These are phyloP conservation scores for Drosophila tsacasi DNA, from an alignment of 1,140 invertebrate species.

Conservation along the genomic window DNA sequence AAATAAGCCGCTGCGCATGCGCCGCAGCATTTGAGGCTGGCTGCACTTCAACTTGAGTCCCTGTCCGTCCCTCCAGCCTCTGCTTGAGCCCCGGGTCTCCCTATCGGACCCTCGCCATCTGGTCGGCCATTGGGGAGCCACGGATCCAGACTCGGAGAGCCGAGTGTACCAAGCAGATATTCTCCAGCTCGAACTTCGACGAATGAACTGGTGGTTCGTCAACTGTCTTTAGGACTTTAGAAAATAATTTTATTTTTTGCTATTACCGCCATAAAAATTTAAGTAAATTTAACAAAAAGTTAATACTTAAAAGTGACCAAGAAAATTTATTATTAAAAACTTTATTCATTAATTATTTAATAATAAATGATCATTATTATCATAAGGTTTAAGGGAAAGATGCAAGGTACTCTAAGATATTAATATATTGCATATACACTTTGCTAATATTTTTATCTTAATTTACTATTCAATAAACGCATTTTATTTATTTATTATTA, in stretches of 20 bases:
- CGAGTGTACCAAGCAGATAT: not conserved
- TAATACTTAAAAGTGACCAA: too few species aligned
- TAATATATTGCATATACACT: too few species aligned
- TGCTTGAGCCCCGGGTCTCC: not conserved
- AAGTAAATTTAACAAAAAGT: too few species aligned
- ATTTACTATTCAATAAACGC: too few species aligned
- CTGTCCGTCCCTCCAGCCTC: slow-evolving; percentile 22
- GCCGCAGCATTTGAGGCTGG: slow-evolving; percentile 66
- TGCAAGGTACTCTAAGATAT: too few species aligned
- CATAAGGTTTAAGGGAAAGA: too few species aligned
- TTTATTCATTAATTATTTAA: too few species aligned
- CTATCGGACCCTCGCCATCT: slow-evolving; percentile 25
- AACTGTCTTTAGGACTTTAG: not conserved
- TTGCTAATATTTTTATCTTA: too few species aligned
- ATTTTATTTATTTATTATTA: not conserved
- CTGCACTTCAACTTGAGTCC: slow-evolving; percentile 75
- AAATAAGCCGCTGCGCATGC: slow-evolving; percentile 79
- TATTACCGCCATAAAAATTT: not conserved
- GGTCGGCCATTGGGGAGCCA: slow-evolving; percentile 37
- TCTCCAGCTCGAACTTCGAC: too few species aligned
- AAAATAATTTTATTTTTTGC: not conserved
- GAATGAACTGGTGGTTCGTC: not conserved
- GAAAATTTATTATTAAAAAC: too few species aligned
- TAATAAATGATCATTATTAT: too few species aligned
- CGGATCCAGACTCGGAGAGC: not conserved